These are phyloP conservation scores for Orius insidiosus DNA, from an alignment of 1,140 invertebrate genomes.

Conservation along the genomic window DNA sequence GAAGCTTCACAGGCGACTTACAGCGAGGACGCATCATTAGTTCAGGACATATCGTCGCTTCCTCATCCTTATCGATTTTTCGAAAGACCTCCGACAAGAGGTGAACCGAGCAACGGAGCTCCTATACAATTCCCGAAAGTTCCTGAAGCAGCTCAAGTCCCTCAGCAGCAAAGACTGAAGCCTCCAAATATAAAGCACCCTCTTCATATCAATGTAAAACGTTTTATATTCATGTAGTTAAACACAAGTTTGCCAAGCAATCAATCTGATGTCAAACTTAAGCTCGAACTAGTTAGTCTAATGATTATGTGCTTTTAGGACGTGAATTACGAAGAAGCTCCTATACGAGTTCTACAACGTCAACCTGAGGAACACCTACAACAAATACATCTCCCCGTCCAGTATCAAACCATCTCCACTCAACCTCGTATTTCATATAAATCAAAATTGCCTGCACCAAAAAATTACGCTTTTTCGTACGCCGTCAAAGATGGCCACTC, in stretches of 20 bases:
- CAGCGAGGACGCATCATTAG: not conserved
- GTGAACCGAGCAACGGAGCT: conserved; percentile 4
- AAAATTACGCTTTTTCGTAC: conserved; percentile 37
- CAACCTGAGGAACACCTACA: too few species aligned
- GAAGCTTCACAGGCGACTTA: not conserved
- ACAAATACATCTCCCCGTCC: too few species aligned
- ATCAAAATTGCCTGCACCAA: conserved; percentile 17
- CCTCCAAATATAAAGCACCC: conserved; percentile 13
- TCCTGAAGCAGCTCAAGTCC: conserved; percentile 7
- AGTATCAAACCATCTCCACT: too few species aligned
- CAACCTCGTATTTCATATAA: too few species aligned
- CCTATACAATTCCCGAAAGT: conserved; percentile 19
- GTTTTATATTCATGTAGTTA: too few species aligned
- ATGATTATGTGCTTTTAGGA: too few species aligned
- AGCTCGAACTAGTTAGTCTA: too few species aligned
- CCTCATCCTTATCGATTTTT: conserved; percentile 14
- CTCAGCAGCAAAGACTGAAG: conserved; percentile 3
- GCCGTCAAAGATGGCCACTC: conserved; percentile 31
- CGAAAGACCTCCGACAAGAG: conserved; percentile 10
- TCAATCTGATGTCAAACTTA: too few species aligned
- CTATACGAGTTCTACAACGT: too few species aligned
- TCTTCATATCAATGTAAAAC: not conserved
- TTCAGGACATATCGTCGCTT: not conserved
- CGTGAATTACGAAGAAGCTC: too few species aligned
- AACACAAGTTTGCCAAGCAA: too few species aligned